Conservation (phyloP, 2,888 invertebrate genomes). For the Orthosia gothica region DNA sequence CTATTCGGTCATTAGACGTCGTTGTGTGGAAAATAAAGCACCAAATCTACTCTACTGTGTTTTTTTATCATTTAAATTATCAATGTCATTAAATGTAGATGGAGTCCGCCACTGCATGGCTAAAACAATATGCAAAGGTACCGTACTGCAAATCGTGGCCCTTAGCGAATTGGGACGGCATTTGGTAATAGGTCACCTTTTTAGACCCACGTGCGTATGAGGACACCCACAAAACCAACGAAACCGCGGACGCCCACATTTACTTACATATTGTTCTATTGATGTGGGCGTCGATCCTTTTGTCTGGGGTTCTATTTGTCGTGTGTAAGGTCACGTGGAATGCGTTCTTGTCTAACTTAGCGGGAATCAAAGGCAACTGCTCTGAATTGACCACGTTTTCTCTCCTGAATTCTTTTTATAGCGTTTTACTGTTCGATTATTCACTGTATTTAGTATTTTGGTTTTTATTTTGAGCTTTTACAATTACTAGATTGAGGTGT, state of each 20-base stretch:
- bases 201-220: not conserved
- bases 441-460: not conserved
- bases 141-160: not conserved
- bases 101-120: not conserved
- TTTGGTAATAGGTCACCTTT: slow-evolving; percentile 12
- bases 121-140: not conserved
- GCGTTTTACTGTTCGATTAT: not conserved
- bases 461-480: not conserved
- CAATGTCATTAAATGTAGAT: not conserved
- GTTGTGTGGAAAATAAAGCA: too few relatives aligned
- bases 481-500: too few relatives aligned
- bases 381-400: slow-evolving; percentile 8
- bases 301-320: slow-evolving; percentile 21
- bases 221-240: slow-evolving; percentile 5
- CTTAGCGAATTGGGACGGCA: not conserved
- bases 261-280: slow-evolving; percentile 7
- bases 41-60: too few relatives aligned
- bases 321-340: slow-evolving; percentile 12
- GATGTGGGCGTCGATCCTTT: slow-evolving; percentile 14
- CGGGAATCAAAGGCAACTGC: not conserved
- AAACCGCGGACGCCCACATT: slow-evolving; percentile 14
- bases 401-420: not conserved
- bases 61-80: too few relatives aligned
- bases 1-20: too few relatives aligned
- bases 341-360: slow-evolving; percentile 12